Evolutionary conservation across 2,113 vertebrate species (phyloP), one percentile per base, ranked within the genome.

Genomic region (Xiphophorus couchianus): DNA sequence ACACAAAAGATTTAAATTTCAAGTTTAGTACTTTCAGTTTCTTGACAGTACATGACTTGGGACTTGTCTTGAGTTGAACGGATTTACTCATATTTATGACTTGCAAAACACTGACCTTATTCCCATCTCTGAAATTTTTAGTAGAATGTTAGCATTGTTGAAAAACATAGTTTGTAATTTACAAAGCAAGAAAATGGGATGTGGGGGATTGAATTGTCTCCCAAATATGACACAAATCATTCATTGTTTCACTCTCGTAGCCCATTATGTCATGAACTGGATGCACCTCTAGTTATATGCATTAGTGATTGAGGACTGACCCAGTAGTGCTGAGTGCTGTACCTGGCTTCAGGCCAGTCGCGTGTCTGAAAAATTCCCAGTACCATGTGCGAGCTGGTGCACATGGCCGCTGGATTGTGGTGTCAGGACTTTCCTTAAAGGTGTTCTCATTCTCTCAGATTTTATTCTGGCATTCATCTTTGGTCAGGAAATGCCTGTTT

Each of bases 301-400:
- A 67, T 80, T 61, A 61, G 71, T 82, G 74, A 64, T 68, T 79
- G 37, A 29, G 74, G 35, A 33, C 73, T 81, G 84, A 66, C 85
- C 78, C 76, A 66, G 74, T 44, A 25, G 63, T 73, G 77, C 69
- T 73, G 69, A 77, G 77, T 71, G 69, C 77, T 73, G 74, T 81
- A 73, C 54, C 69, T 87, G 90, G 88, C 79, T 65, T 15, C 13
- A 54, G 33, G 80, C 90, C 89, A 88, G 74, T 54, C 19, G 7
- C 69, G 80, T 78, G 83, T 77, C 74, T 62, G 60, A 83, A 81
- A 82, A 75, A 77, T 81, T 85, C 83, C 80, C 58, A 44, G 62
- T 78, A 84, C 62, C 91, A 92, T 90, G 92, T 89, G 86, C 81
- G 83, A 81, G 83, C 70, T 29, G 33, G 73, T 82, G 85, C 89